Conservation (phyloP, 2,888 invertebrate genomes). For the Spodoptera littoralis region DNA sequence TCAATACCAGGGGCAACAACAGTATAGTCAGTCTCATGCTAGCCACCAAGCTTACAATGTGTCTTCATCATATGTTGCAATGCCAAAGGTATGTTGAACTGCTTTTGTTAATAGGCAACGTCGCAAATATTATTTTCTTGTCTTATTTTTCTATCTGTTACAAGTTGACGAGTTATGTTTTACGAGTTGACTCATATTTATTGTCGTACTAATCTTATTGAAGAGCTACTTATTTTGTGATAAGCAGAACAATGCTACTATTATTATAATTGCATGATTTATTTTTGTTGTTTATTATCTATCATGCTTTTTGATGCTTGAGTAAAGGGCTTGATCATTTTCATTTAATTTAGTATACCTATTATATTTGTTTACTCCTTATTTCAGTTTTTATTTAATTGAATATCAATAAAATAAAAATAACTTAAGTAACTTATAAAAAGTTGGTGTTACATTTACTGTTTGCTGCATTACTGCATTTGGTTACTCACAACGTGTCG, state of each 20-base stretch:
- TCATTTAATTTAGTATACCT: too few relatives aligned
- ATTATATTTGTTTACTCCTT: too few relatives aligned
- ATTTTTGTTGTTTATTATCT: slow-evolving; percentile 10
- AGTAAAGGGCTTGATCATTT: background rate
- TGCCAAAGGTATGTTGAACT: slow-evolving; percentile 75
- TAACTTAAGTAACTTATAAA: too few relatives aligned
- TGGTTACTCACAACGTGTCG: too few relatives aligned
- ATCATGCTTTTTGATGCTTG: slow-evolving; percentile 13
- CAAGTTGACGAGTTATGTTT: slow-evolving; percentile 9
- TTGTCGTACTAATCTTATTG: slow-evolving; percentile 41
- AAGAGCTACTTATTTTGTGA: slow-evolving; percentile 65
- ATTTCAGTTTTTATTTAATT: too few relatives aligned
- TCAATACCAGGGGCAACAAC: slow-evolving; percentile 74
- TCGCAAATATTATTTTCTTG: background rate
- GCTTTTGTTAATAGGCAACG: slow-evolving; percentile 31
- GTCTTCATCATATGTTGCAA: slow-evolving; percentile 66
- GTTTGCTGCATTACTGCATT: too few relatives aligned
- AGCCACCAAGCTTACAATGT: slow-evolving; percentile 70
- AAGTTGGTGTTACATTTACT: too few relatives aligned
- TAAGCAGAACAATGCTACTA: slow-evolving; percentile 72
- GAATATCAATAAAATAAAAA: too few relatives aligned
- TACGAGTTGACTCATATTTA: slow-evolving; percentile 9
- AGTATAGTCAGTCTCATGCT: slow-evolving; percentile 61
- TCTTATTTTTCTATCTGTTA: slow-evolving; percentile 2
- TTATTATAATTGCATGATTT: slow-evolving; percentile 21